Evolutionary conservation across 2,888 invertebrate species (phyloP), one percentile per base, ranked within the genome.

Genomic region (Chironomus tentans): DNA sequence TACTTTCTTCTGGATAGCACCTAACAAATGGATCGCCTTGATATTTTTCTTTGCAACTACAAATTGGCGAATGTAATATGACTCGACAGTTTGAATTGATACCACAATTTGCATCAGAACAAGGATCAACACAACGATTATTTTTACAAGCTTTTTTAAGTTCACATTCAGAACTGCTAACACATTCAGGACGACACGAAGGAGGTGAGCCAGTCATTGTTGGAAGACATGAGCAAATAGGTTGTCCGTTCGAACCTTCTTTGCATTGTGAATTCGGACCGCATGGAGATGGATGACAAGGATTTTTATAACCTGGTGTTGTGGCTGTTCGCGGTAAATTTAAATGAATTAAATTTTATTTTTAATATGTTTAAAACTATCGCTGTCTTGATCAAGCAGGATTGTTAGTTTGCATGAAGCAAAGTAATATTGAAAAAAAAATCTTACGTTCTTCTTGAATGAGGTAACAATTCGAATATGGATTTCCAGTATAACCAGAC

Each of bases 231-330:
- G 93, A 92, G 82, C 95, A 95, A 0, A 93, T 93, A 0, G 93
- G 93, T 85, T 92, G 92, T 12, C n/a, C 50, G 50, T 50, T 50
- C 24, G 24, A 24, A 79, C 87, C 86, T 80, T 93, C 92, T 6
- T 91, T 88, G 78, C 95, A 95, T 81, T 93, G 91, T 81, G 94
- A 93, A 82, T 94, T 93, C 0, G 93, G 92, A 72, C 95, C 95
- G 82, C 95, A 95, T 0, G 95, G 94, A 24, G 92, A 90, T 74
- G 93, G 50, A 4, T 50, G 12, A 80, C 95, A 95, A 6, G 93
- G 93, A 81, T 24, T 24, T 4, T 24, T n/a, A n/a, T n/a, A n/a
- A n/a, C n/a, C 4, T 24, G 24, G 24, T 4, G 4, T 4, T 24
- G 24, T 3, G 2, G 24, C 24, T 24, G 4, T 24, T 24, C 24